Base-by-base conservation (phyloP, 2,797 vertebrate species). In the Tamandua tetradactyla region DNA sequence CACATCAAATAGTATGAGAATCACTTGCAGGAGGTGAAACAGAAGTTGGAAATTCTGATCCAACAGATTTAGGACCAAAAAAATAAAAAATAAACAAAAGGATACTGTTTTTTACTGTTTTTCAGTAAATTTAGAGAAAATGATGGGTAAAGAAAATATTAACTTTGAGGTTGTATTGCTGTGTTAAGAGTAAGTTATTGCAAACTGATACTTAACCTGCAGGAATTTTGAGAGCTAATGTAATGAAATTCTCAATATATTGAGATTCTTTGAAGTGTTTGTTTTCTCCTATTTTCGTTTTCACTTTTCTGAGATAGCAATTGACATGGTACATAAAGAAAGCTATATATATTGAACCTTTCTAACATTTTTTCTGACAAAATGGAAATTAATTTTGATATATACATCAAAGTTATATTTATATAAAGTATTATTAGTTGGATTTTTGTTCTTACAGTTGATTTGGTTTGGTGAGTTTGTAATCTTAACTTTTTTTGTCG, bases 341-440 rank as follows among this genome's bases (percentile, higher is more conserved):
- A 78, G 47, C 69, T 91, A 55, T 20, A n/a, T n/a, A n/a, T n/a
- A 55, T 55, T 55, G 55, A 55, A 5, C 22, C 55, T 55, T 55
- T 55, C 55, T 55, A 22, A 55, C 20, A 55, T 91, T 89, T 90
- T 90, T 89, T 64, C 59, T 91, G 57, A 52, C 42, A 87, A 84
- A 68, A 84, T 75, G 7, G 87, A 37, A 71, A 35, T 49, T 79
- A 71, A 13, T 2, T 78, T 84, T 87, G 15, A n/a, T 83, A 61
- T 42, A 40, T 47, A 94, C 80, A 72, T 80, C 44, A 22, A 61
- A n/a, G n/a, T n/a, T 1, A 32, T 13, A 32, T 44, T 1, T 83
- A 76, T 80, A 52, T 27, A 55, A 1, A 47, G 13, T 47, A 47
- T 47, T 44, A 1, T 79, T 25, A 47, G 7, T 57, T 59, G 15